Evolutionary conservation across 2,888 invertebrate genomes (phyloP), one percentile per base, ranked within the genome.

Genomic region (Stenchaetothrips biformis): DNA sequence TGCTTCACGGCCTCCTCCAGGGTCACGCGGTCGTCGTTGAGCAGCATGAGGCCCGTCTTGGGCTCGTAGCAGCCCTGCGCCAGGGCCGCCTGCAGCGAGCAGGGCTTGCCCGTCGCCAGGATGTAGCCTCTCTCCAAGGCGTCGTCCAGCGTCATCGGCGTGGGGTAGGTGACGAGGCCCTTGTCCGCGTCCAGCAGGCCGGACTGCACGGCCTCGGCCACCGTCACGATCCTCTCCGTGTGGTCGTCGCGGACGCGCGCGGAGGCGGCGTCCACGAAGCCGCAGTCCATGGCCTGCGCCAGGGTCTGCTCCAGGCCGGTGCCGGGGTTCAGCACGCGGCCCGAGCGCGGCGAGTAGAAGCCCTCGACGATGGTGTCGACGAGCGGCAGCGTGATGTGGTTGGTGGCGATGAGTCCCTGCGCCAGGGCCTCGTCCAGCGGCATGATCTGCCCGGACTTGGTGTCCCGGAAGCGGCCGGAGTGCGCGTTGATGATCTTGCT

Each of bases 101-200:
- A 92, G 0, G 95, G 95, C 84, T 93, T 92, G 80, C 91, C 90
- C 49, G 94, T 93, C 84, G 93, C 94, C 49, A 95, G 87, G 77
- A 96, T 89, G 85, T 93, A 94, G 9, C 95, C 95, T 85, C 94
- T 95, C 79, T 93, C 91, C 83, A 92, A 91, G 3, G 95, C 96
- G 83, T 93, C 91, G 86, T 94, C 93, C 74, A 96, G 88, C 80
- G 92, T 92, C 85, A 93, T 89, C 2, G 86, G 83, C 82, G 90
- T 87, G 0, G 95, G 95, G 82, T 90, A 90, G 1, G 91, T 91
- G 48, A 96, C 87, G 47, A 92, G 86, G 74, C 95, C 95, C 82
- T 89, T 89, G 79, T 92, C 90, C 78, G 92, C 88, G 86, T 95
- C 93, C 27, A 96, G 84, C 27, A 95, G 87, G 80, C 92, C 92